Conservation (phyloP, 1,140 invertebrate species). For the Cephus cinctus region DNA sequence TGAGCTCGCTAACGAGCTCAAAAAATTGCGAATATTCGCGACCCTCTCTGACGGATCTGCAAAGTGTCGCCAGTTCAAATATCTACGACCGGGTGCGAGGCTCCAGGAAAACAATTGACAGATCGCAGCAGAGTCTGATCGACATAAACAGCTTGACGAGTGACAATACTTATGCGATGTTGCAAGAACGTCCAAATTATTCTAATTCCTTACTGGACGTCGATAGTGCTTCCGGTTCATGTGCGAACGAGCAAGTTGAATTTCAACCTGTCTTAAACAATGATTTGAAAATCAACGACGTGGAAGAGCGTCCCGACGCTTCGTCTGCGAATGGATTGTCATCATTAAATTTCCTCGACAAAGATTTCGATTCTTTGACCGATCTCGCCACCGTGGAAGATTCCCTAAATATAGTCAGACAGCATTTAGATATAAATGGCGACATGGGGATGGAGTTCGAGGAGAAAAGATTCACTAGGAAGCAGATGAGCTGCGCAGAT, state of each 20-base stretch:
- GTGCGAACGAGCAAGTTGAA: conserved; percentile 5
- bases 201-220: conserved; percentile 12
- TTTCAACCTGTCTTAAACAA: conserved; percentile 18
- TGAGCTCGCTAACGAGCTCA: conserved; percentile 33
- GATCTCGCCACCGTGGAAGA: conserved; percentile 33
- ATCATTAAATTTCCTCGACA: conserved; percentile 18
- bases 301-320: conserved; percentile 15
- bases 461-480: conserved; percentile 20
- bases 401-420: conserved; percentile 12
- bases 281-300: conserved; percentile 12
- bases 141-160: conserved; percentile 25
- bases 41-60: conserved; percentile 33
- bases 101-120: conserved; percentile 26
- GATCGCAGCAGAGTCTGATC: conserved; percentile 22
- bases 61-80: conserved; percentile 25
- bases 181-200: conserved; percentile 14
- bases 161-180: conserved; percentile 23
- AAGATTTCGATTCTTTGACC: conserved; percentile 32
- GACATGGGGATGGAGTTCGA: conserved; percentile 27
- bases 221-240: background rate
- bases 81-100: conserved; percentile 24
- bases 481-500: conserved; percentile 15
- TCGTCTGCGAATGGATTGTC: conserved; percentile 14
- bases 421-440: conserved; percentile 19
- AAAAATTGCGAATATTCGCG: conserved; percentile 37